Percentiles rank a stretch among this genome's conserved stretches.
These are phyloP conservation scores for Harpalus rubripes DNA, from an alignment of 2,888 invertebrate genomes.

Conservation along the genomic window DNA sequence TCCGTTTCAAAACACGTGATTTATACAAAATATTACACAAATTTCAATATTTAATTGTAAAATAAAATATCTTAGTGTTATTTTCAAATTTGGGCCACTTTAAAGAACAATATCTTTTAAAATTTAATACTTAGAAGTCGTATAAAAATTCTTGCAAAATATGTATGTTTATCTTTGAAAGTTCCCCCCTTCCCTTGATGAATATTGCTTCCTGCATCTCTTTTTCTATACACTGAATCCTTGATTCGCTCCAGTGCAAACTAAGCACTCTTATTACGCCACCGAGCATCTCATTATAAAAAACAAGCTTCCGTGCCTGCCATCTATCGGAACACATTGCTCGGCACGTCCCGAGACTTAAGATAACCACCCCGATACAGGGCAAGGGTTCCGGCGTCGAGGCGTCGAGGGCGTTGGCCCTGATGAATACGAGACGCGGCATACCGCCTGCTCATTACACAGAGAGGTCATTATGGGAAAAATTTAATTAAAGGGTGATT, in stretches of 20 bases:
- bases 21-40: too few species aligned
- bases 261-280: not conserved
- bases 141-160: too few species aligned
- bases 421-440: not conserved
- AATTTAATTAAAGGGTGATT: not conserved
- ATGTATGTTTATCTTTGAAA: too few species aligned
- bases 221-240: not conserved
- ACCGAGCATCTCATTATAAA: not conserved
- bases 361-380: constrained; percentile 4
- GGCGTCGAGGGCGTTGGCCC: not conserved
- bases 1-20: too few species aligned
- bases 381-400: not conserved
- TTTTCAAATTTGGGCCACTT: too few species aligned
- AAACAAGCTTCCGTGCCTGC: not conserved
- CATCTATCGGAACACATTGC: constrained; percentile 20
- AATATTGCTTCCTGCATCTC: not conserved
- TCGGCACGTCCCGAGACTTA: constrained; percentile 41
- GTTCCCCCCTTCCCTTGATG: not conserved
- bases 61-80: too few species aligned
- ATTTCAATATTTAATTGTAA: too few species aligned
- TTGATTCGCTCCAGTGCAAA: constrained; percentile 1
- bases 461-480: constrained; percentile 4
- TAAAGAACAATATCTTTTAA: too few species aligned
- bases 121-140: too few species aligned
- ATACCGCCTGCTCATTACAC: constrained; percentile 10